phyloP scores from a whole-genome alignment of 2,113 vertebrate species.

The Rafetus swinhoei region DNA sequence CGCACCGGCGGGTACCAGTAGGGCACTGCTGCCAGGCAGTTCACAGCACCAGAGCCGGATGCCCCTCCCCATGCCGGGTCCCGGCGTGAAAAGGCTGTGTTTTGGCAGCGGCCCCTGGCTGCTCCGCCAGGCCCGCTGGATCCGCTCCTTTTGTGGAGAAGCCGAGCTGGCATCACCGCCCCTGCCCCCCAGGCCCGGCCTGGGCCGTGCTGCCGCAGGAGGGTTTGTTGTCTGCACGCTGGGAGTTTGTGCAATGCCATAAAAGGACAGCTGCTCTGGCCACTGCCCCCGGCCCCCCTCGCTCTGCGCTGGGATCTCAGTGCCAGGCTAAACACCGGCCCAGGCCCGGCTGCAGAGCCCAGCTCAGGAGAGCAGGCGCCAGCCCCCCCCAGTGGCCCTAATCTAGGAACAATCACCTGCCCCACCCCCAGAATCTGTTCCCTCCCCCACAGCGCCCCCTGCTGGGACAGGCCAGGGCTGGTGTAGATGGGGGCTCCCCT shows the following conservation, averaged over 20 bases:
- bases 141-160: constrained; percentile 73
- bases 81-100: neutral
- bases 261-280: neutral
- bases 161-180: constrained; percentile 52
- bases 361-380: neutral
- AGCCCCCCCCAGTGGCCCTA: neutral
- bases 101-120: neutral
- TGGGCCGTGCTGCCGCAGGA: neutral
- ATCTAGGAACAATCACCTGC: neutral
- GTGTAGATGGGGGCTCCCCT: too few species aligned
- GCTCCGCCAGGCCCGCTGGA: neutral
- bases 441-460: neutral
- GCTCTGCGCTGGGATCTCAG: neutral
- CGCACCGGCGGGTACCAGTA: too few species aligned
- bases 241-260: constrained; percentile 5
- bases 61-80: too few species aligned
- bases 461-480: too few species aligned
- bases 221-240: neutral
- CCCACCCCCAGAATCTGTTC: neutral
- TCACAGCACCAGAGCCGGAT: neutral
- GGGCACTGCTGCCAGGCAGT: neutral
- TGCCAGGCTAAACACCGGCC: neutral
- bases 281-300: neutral
- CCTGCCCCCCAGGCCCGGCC: neutral
- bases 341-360: neutral